Conservation (phyloP, 2,888 invertebrate genomes). For the Therioaphis trifolii region DNA sequence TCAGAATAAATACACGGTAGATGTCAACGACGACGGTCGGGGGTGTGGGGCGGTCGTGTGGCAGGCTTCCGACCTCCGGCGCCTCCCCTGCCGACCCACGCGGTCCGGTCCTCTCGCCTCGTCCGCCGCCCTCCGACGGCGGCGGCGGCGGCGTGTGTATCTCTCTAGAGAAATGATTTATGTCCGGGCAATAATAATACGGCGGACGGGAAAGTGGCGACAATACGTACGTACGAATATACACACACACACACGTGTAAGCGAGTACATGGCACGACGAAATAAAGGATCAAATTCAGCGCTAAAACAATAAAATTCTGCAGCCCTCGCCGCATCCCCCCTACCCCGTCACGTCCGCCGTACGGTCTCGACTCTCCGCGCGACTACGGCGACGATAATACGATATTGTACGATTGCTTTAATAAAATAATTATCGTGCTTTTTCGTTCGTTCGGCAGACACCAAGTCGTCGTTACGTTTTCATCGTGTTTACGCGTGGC, state of each 20-base stretch:
- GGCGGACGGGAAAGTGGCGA: neutral
- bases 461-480: no score
- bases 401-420: neutral
- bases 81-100: no score
- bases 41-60: neutral
- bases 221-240: neutral
- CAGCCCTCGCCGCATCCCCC: neutral
- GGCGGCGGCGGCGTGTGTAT: neutral
- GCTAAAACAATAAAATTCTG: constrained; percentile 28
- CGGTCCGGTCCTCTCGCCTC: no score
- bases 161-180: constrained; percentile 46
- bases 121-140: neutral
- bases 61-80: neutral
- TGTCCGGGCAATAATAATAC: constrained; percentile 30
- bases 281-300: constrained; percentile 28
- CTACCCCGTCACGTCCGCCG: neutral
- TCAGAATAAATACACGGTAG: constrained; percentile 38
- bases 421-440: neutral
- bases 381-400: neutral
- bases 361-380: neutral
- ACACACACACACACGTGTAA: neutral
- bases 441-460: no score
- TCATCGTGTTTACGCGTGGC: no score
- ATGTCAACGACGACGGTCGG: constrained; percentile 1
- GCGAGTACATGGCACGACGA: neutral